Percentiles rank a stretch among this genome's conserved stretches.
phyloP scores from a whole-genome alignment of 2,113 vertebrate genomes.

The Mandrillus leucophaeus region DNA sequence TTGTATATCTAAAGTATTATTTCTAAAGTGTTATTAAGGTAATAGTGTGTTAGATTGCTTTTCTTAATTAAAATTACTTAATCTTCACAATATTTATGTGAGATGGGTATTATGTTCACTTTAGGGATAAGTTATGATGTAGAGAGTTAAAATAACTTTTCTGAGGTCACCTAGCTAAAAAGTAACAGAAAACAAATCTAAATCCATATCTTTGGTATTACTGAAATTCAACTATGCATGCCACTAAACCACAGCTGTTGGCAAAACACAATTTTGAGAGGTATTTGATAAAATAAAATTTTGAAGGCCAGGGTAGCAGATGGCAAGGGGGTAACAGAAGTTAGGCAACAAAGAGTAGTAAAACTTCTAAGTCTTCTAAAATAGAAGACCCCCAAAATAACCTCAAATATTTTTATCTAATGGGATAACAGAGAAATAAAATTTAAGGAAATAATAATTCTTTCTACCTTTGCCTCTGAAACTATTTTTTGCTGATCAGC shows the following conservation, averaged over 20 bases:
- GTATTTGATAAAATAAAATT: conserved; percentile 10
- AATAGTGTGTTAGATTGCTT: not conserved
- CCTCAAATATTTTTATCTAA: not conserved
- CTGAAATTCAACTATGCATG: not conserved
- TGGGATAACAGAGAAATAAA: not conserved
- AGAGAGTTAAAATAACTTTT: not conserved
- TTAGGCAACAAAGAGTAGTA: not conserved
- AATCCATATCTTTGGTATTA: not conserved
- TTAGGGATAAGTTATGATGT: not conserved
- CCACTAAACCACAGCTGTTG: not conserved
- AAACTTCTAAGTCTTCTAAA: not conserved
- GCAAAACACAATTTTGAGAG: not conserved
- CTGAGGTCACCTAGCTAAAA: not conserved
- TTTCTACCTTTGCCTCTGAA: not conserved
- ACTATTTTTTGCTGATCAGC: not conserved
- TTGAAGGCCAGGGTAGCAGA: not conserved
- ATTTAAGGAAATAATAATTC: not conserved
- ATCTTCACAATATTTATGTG: not conserved
- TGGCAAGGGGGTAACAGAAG: not conserved
- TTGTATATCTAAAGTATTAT: not conserved
- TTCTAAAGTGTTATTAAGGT: not conserved
- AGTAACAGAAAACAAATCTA: not conserved
- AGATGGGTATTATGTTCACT: not conserved
- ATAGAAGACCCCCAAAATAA: not conserved
- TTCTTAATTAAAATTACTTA: not conserved